A percentile compares a stretch with the other conserved stretches of the same genome.
phyloP scores from a whole-genome alignment of 1,140 invertebrate species.

The Temnothorax longispinosus region DNA sequence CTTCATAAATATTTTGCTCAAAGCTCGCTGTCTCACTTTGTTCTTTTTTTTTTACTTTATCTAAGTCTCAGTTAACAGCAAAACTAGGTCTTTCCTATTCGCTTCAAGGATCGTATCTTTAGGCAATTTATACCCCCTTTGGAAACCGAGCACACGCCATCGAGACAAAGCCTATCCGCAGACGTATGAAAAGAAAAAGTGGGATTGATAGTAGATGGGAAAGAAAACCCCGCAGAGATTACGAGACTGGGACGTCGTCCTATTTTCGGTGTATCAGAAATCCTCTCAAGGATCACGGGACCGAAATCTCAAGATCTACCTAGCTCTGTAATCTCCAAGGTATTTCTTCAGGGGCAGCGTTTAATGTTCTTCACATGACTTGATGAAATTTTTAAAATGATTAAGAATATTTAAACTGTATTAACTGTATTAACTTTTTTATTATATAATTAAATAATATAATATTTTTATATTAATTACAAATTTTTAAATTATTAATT shows the following conservation, averaged over 20 bases:
- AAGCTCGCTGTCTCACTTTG: neutral
- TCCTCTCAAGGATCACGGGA: neutral
- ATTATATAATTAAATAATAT: neutral
- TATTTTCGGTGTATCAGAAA: conserved; percentile 27
- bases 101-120: conserved; percentile 69
- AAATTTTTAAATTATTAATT: conserved; percentile 3
- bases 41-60: neutral
- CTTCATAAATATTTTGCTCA: neutral
- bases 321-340: neutral
- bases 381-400: neutral
- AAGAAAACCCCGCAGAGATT: conserved; percentile 37
- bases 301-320: neutral
- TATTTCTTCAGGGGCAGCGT: neutral
- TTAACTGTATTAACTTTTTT: neutral
- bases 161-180: conserved; percentile 27
- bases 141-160: conserved; percentile 32
- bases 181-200: conserved; percentile 32
- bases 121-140: conserved; percentile 69
- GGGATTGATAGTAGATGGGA: conserved; percentile 21
- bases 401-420: neutral
- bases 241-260: neutral
- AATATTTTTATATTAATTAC: neutral
- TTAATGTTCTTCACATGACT: neutral
- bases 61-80: conserved; percentile 9
- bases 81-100: conserved; percentile 65